Evolutionary conservation across 2,113 vertebrate genomes (phyloP).

Genomic region (Microtus ochrogaster): DNA sequence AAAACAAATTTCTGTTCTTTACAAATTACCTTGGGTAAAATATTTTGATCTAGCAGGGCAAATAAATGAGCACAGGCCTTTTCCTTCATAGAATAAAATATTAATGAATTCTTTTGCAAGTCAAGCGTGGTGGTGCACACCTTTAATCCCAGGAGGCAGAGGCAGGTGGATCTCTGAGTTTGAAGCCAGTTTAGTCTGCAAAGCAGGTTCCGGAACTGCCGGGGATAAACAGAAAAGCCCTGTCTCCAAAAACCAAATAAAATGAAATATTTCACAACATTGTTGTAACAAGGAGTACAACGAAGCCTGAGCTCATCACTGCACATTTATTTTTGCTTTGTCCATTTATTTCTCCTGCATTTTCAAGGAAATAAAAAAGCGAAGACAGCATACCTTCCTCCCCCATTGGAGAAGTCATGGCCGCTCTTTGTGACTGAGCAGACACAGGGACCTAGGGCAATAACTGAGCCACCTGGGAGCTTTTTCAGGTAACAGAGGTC

Average conservation of each 20-base stretch:
- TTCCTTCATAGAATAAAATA: not conserved
- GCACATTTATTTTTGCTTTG: not conserved
- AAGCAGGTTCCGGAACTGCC: not conserved
- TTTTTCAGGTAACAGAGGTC: not conserved
- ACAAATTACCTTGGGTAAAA: not conserved
- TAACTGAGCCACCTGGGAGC: not conserved
- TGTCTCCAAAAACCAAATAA: not conserved
- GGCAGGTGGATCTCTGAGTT: not conserved
- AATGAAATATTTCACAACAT: not conserved
- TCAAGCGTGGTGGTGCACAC: not conserved
- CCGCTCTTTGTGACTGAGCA: not conserved
- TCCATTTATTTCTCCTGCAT: not conserved
- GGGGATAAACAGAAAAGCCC: not conserved
- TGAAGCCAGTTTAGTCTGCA: not conserved
- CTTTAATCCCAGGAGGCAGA: not conserved
- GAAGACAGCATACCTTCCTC: rapidly evolving
- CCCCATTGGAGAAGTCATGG: too few species aligned
- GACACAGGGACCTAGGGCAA: not conserved
- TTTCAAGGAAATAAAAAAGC: slow-evolving; percentile 19
- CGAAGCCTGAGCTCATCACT: not conserved
- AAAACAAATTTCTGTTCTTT: not conserved
- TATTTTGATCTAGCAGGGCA: not conserved
- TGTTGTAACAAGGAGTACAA: not conserved
- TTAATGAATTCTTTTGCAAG: not conserved
- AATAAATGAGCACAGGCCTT: not conserved